phyloP scores from a whole-genome alignment of 2,888 invertebrate species.

The Anarsia innoxiella region DNA sequence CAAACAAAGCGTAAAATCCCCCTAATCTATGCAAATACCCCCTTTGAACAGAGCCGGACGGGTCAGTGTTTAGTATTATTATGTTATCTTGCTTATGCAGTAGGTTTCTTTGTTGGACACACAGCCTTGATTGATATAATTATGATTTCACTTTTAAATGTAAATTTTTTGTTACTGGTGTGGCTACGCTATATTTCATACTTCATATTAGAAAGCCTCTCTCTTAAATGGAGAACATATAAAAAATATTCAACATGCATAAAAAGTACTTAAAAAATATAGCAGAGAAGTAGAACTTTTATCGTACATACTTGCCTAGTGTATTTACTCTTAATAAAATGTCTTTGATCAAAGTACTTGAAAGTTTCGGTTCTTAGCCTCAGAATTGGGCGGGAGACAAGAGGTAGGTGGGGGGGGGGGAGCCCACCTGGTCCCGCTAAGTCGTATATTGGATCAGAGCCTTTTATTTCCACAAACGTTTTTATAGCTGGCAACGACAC shows the following conservation, averaged over 20 bases:
- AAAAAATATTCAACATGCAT: no score
- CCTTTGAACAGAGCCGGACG: constrained; percentile 5
- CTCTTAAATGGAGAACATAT: no score
- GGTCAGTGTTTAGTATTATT: constrained; percentile 4
- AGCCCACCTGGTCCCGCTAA: not conserved
- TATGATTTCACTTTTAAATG: no score
- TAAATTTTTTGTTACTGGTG: no score
- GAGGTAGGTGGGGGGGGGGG: not conserved
- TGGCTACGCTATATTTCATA: no score
- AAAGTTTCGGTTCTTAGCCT: not conserved
- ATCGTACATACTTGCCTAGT: no score
- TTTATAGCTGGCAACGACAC: constrained; percentile 3
- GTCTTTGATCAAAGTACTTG: not conserved
- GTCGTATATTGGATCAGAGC: constrained; percentile 2
- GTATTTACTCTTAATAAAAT: no score
- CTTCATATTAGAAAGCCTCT: no score
- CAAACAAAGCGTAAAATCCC: constrained; percentile 10
- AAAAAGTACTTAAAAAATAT: no score
- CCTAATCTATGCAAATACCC: constrained; percentile 11
- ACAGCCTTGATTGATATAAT: not conserved
- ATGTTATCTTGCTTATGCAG: constrained; percentile 7
- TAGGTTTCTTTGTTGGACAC: not conserved
- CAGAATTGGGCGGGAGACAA: no score
- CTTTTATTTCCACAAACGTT: constrained; percentile 6
- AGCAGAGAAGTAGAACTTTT: no score